Conservation (phyloP, 2,113 vertebrate species). For the Motacilla alba region DNA sequence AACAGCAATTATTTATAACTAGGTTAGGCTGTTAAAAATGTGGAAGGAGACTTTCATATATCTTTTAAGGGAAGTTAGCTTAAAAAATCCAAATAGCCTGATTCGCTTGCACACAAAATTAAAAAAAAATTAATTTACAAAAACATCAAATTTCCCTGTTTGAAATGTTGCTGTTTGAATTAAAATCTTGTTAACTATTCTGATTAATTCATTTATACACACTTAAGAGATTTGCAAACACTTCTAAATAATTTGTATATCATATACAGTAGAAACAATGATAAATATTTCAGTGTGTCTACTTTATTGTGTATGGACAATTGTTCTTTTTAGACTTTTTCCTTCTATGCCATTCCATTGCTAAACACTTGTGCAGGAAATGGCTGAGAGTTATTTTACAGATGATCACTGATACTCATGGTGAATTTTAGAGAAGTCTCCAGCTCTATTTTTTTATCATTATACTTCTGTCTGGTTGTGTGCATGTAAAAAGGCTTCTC, state of each 20-base stretch:
- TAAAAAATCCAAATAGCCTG: neutral
- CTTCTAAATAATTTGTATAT: neutral
- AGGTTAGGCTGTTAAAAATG: neutral
- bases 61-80: neutral
- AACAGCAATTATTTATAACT: constrained; percentile 14
- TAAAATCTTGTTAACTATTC: neutral
- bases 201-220: neutral
- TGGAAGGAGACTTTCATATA: neutral
- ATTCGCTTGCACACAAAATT: neutral
- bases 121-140: neutral
- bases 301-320: neutral
- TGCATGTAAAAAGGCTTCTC: neutral
- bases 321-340: neutral
- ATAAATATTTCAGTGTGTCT: neutral
- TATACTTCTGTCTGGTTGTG: neutral
- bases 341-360: neutral
- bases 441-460: neutral
- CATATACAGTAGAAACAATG: neutral
- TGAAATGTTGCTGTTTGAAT: neutral
- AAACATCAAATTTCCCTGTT: neutral
- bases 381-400: neutral
- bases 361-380: neutral
- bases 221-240: neutral
- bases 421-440: neutral
- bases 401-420: neutral